phyloP scores from a whole-genome alignment of 2,113 vertebrate species.

The Rhynchopsitta pachyrhyncha region DNA sequence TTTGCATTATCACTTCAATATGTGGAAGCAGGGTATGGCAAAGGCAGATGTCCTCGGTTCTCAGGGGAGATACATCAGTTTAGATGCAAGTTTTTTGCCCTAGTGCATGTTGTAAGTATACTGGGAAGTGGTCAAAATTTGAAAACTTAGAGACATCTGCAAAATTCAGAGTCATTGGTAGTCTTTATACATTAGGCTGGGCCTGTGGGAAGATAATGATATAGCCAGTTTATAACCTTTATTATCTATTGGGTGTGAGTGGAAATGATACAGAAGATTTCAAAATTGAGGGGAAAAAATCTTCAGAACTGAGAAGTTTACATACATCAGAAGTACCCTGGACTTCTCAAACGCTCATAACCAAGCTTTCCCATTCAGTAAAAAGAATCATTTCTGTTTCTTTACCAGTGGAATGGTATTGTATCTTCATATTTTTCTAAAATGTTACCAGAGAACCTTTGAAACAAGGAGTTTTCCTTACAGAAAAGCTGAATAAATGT shows the following conservation, averaged over 20 bases:
- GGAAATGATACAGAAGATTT: neutral
- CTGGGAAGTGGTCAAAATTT: neutral
- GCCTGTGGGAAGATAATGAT: neutral
- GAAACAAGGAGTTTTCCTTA: neutral
- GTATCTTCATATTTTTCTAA: neutral
- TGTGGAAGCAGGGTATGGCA: neutral
- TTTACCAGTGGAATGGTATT: neutral
- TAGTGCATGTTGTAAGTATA: rapidly evolving
- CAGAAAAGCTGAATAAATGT: neutral
- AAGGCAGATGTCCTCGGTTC: neutral
- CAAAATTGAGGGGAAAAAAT: neutral
- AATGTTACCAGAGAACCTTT: neutral
- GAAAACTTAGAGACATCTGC: neutral
- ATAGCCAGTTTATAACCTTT: neutral
- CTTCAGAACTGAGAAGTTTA: neutral
- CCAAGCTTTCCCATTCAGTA: neutral
- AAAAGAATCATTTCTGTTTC: neutral
- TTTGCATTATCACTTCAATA: neutral
- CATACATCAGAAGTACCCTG: neutral
- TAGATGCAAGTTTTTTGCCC: neutral
- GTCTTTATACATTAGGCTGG: neutral
- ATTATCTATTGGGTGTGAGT: neutral
- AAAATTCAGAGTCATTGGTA: neutral
- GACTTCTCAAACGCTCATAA: neutral
- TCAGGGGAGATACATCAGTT: neutral